Base-by-base conservation (phyloP, 1,140 invertebrate species). In the Lepidotrigona ventralis region DNA sequence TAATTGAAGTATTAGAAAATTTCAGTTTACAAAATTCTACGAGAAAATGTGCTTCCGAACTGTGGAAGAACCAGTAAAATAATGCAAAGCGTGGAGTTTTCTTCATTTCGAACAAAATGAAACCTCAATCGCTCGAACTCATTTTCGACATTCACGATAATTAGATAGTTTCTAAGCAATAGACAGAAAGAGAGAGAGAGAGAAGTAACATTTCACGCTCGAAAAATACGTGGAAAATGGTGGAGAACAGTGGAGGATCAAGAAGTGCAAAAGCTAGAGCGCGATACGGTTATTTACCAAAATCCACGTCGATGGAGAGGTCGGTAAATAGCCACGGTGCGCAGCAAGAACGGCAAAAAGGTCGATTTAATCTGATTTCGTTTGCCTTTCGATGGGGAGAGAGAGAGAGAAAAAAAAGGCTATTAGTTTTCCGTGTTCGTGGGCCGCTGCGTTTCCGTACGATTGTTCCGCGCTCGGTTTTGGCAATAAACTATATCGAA, bases 201-300 rank as follows among this genome's bases (percentile, higher is more conserved):
- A 72, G 14, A 3, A 72, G 70, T 26, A 66, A 64, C 29, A 17
- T 54, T 74, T 39, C 4, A 4, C 23, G 11, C 21, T 54, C 51
- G 79, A 64, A 54, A 81, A 81, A 72, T 80, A 80, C 69, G 33
- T 29, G 63, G n/a, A 64, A 26, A 66, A 33, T 9, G 2, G 39
- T n/a, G 39, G 46, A 72, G 71, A 73, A 63, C 26, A 11, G 17
- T 12, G 69, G 51, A 70, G 69, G 51, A 70, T 80, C 69, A 54
- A 46, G 39, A 21, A 53, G 78, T 17, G 53, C 9, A n/a, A 17
- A 77, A 66, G 21, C 26, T 11, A 53, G 63, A 11, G 53, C 19
- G n/a, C 81, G 72, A 70, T 76, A 76, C 72, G 80, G 72, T 77
- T 82, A 82, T 82, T 82, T 82, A 82, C 81, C 81, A 82, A 82